A percentile compares a stretch with the other conserved stretches of the same genome.
Conservation (phyloP, 53 echinoderm and acorn worm species). For the Crossaster papposus region DNA sequence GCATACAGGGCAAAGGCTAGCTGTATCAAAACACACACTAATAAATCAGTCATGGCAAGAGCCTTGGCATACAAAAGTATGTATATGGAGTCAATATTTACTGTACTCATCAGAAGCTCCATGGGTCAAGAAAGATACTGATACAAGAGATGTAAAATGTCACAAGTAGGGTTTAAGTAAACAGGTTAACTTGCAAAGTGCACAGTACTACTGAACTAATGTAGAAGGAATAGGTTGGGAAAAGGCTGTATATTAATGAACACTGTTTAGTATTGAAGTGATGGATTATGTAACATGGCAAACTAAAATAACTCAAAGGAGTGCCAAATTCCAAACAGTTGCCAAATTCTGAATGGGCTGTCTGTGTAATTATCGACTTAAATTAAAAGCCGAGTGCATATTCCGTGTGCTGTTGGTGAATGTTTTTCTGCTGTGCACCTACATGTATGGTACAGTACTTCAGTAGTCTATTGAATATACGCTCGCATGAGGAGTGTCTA, state of each 20-base stretch:
- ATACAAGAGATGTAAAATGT: background rate
- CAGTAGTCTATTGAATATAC: background rate
- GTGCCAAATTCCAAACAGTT: background rate
- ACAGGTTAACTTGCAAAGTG: background rate
- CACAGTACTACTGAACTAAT: background rate
- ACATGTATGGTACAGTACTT: background rate
- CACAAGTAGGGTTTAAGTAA: background rate
- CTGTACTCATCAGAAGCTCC: background rate
- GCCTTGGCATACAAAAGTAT: background rate
- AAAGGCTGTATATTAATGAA: background rate
- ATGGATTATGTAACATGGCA: background rate
- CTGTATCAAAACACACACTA: background rate
- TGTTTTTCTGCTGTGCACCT: background rate
- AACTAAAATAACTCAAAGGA: background rate
- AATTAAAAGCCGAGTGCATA: background rate
- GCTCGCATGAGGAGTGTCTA: too few relatives aligned
- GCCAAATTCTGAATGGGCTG: background rate
- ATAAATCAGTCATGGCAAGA: conserved; percentile 6
- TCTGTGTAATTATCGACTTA: background rate
- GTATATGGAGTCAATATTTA: conserved; percentile 30
- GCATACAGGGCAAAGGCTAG: conserved; percentile 30
- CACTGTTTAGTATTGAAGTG: conserved; percentile 3
- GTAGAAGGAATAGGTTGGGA: background rate
- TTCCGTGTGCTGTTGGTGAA: background rate
- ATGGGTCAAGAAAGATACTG: background rate